Base-by-base conservation (phyloP, 2,113 vertebrate genomes). In the Actinemys pallida region DNA sequence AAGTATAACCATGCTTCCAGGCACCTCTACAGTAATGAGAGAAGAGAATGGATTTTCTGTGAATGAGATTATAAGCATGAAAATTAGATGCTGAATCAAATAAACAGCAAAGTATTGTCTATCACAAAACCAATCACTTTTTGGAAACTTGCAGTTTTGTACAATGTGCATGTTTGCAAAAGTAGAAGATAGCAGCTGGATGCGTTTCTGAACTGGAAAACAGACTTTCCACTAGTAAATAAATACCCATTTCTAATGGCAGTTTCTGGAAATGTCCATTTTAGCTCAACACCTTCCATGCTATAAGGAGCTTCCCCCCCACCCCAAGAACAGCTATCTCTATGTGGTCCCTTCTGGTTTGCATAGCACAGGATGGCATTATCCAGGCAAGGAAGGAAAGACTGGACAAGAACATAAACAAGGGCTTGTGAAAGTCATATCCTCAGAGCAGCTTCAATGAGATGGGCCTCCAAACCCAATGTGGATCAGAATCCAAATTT, bases 381-480 rank as follows among this genome's bases (percentile, higher is more conserved):
- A 65, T 49, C 24, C 45, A 69, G 4, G 31, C 14, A 54, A 65
- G 19, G 78, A 3, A 92, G n/a, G 14, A 10, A 84, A 2, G 59
- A 49, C 83, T 14, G 83, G 81, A 3, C 57, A 75, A 59, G 31
- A 82, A 90, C 25, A 83, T 11, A 35, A 2, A 54, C 5, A 0
- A 0, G 20, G 17, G 24, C 5, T 45, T 90, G 22, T 50, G 8
- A 59, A 59, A 88, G 80, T 6, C 25, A 59, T 0, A 29, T 50
- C 75, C 10, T 16, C 50, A 8, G 3, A 8, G 4, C 5, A 53
- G 31, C 0, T 0, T 24, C n/a, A 42, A 11, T 2, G 65, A 90
- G 20, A 65, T 65, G 31, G 62, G 7, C n/a, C 62, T 7, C 25
- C 81, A 10, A 3, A 53, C 45, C 39, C 47, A 81, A 22, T 75